A percentile compares a stretch with the other conserved stretches of the same genome.
Evolutionary conservation across 2,113 vertebrate species (phyloP).

Genomic region (Oryzias woworae): DNA sequence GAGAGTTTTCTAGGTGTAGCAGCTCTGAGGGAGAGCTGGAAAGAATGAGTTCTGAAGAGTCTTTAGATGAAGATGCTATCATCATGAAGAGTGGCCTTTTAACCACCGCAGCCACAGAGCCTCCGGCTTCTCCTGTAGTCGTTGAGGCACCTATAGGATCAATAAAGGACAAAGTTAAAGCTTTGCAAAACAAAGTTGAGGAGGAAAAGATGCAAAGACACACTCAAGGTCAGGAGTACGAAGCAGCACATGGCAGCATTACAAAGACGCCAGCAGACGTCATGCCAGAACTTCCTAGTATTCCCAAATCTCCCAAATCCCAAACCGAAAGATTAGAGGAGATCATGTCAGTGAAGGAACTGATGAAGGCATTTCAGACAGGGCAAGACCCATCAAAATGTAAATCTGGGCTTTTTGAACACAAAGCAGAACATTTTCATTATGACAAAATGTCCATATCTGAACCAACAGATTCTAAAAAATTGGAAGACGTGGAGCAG

Average conservation of each 20-base stretch:
- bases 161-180: conserved; percentile 93
- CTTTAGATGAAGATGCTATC: conserved; percentile 79
- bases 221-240: conserved; percentile 57
- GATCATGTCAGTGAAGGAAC: conserved; percentile 93
- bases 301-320: conserved; percentile 82
- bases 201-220: conserved; percentile 80
- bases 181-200: conserved; percentile 88
- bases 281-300: conserved; percentile 67
- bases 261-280: conserved; percentile 60
- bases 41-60: conserved; percentile 83
- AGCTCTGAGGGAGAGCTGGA: conserved; percentile 77
- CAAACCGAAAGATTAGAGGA: conserved; percentile 91
- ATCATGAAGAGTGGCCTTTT: conserved; percentile 63
- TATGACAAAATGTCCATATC: conserved; percentile 24
- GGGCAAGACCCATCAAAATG: conserved; percentile 94
- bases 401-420: conserved; percentile 91
- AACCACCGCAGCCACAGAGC: conserved; percentile 50
- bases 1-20: conserved; percentile 74
- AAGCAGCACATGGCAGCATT: conserved; percentile 36
- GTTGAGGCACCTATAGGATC: conserved; percentile 95
- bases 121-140: conserved; percentile 85
- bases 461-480: conserved; percentile 27
- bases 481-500: conserved; percentile 5
- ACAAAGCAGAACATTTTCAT: conserved; percentile 74
- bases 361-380: conserved; percentile 96